Conservation (phyloP, 2,797 vertebrate species). For the Sylvia borin region DNA sequence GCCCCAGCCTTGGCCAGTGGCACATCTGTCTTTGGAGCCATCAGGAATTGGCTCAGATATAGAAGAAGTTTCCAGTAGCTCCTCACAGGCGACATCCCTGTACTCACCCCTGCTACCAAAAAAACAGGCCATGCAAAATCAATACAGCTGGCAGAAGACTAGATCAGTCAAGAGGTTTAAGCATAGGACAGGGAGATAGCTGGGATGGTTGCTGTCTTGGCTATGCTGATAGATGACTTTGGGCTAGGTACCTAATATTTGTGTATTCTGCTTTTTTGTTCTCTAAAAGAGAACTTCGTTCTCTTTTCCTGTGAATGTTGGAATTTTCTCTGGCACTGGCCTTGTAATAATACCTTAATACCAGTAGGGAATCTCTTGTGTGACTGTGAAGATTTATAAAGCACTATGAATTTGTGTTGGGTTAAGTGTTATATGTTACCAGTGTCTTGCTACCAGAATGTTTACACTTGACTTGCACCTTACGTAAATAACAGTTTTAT, state of each 20-base stretch:
- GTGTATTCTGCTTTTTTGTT: not conserved
- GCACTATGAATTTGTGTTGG: not conserved
- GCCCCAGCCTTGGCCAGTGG: not conserved
- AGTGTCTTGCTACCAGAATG: not conserved
- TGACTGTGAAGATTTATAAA: not conserved
- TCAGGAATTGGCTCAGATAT: not conserved
- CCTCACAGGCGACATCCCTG: not conserved
- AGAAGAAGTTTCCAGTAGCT: not conserved
- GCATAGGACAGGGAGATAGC: not conserved
- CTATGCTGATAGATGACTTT: not conserved
- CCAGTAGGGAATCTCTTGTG: not conserved
- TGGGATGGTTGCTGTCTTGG: not conserved
- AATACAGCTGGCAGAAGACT: not conserved
- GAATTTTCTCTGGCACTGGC: not conserved
- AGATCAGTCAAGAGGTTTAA: conserved; percentile 28
- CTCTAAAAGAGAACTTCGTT: not conserved
- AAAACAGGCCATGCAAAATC: not conserved
- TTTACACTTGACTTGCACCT: not conserved
- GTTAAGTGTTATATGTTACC: not conserved
- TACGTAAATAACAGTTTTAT: not conserved
- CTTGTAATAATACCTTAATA: not conserved
- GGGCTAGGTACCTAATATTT: conserved; percentile 10
- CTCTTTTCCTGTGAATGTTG: not conserved
- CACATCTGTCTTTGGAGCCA: not conserved
- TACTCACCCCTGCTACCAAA: accelerated